Percentiles rank a stretch among this genome's conserved stretches.
Conservation (phyloP, 2,797 vertebrate species). For the Coreius guichenoti region DNA sequence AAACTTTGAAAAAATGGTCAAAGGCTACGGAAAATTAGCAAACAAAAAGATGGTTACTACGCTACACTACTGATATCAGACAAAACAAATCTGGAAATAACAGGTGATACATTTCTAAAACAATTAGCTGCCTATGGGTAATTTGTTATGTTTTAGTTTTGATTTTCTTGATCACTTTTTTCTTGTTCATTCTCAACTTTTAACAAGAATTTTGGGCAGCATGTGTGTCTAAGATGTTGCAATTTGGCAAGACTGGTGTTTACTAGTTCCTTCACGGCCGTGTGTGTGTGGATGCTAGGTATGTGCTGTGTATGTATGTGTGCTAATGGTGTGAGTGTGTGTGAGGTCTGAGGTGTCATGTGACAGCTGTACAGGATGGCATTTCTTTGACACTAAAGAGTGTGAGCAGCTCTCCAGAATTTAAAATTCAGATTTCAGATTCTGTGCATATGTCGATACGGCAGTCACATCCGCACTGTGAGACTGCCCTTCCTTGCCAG, state of each 20-base stretch:
- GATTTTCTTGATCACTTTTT: neutral
- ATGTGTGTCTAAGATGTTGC: conserved; percentile 41
- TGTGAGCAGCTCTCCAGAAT: conserved; percentile 77
- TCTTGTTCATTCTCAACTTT: conserved; percentile 3
- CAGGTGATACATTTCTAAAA: neutral
- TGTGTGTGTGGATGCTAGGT: conserved; percentile 29
- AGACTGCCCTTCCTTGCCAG: conserved; percentile 55
- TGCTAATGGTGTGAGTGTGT: conserved; percentile 44
- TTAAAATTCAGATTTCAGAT: conserved; percentile 77
- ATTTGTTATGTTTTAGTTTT: neutral
- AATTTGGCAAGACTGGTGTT: conserved; percentile 44
- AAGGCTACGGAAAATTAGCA: neutral
- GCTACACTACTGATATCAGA: too few species aligned
- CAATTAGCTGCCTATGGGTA: neutral
- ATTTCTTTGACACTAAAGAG: conserved; percentile 76
- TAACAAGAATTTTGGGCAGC: conserved; percentile 11
- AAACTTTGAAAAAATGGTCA: too few species aligned
- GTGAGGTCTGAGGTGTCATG: conserved; percentile 74
- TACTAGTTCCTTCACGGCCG: conserved; percentile 27
- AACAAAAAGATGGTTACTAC: neutral
- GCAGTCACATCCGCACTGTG: conserved; percentile 61
- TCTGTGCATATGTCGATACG: conserved; percentile 72
- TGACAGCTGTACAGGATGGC: conserved; percentile 81
- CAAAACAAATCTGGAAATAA: neutral
- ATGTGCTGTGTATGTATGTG: conserved; percentile 30